Evolutionary conservation across 2,888 invertebrate genomes (phyloP), one percentile per base, ranked within the genome.

Genomic region (Tipula lateralis): DNA sequence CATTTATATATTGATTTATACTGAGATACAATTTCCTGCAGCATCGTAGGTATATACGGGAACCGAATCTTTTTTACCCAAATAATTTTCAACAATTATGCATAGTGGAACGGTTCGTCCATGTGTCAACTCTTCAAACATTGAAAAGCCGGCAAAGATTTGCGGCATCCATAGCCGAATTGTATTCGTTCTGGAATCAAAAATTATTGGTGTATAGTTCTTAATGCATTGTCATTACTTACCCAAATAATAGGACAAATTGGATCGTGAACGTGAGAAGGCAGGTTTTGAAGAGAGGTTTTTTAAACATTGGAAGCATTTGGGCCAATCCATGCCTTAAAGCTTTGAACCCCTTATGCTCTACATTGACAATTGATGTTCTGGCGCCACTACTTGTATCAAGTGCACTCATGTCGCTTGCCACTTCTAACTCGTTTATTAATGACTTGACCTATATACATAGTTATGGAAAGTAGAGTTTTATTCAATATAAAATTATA

Each of bases 151-250:
- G 84, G 95, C 93, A 86, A 96, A 96, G 16, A 97, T 91, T 88
- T 96, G 96, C 0, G 97, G 97, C 86, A 96, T 92, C 96, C 97
- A 97, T 36, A 97, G 91, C 16, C 96, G 94, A 66, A 97, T 91
- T 0, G 96, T 96, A 88, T 96, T 96, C 86, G 95, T 91, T 29
- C 95, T 94, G 84, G 7, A 87, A 66, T 66, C 32, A 5, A 32
- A n/a, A 44, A 4, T 29, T 34, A 84, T n/a, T 16, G 7, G 44
- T 5, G 32, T 12, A n/a, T 44, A 83, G 13, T n/a, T n/a, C 32
- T 29, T 19, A 36, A 24, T 0, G 30, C 24, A 29, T 83, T 84
- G 29, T 24, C 44, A 29, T 29, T 66, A 85, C 90, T 91, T 90
- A 94, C 95, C 94, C 93, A 88, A 93, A 91, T 89, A 94, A 92